Evolutionary conservation across 1,140 invertebrate species (phyloP).

Genomic region (Hypsibius dujardini): DNA sequence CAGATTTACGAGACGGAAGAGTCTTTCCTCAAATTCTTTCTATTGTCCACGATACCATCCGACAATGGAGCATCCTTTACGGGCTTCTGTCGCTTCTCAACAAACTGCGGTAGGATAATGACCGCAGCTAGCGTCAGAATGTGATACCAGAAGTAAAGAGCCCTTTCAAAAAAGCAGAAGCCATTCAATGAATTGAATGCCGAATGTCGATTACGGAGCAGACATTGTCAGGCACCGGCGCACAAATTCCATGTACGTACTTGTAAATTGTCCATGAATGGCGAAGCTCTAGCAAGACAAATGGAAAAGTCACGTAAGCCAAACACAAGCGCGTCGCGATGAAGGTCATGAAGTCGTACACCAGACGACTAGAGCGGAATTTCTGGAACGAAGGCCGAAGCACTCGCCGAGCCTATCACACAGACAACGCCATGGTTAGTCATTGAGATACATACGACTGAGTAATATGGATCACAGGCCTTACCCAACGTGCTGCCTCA

Average conservation of each 20-base stretch:
- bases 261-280: conserved; percentile 13
- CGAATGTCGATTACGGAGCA: conserved; percentile 6
- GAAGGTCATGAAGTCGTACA: conserved; percentile 61
- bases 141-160: conserved; percentile 43
- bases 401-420: conserved; percentile 45
- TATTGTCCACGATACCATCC: too few relatives aligned
- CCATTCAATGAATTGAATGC: neutral
- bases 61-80: neutral
- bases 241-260: neutral
- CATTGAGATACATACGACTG: neutral
- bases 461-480: conserved; percentile 21
- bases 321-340: conserved; percentile 57
- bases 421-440: conserved; percentile 21
- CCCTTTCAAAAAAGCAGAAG: conserved; percentile 30
- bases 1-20: too few relatives aligned
- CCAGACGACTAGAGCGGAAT: conserved; percentile 41
- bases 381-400: conserved; percentile 56
- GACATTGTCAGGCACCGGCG: neutral
- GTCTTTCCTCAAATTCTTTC: too few relatives aligned
- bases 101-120: conserved; percentile 34
- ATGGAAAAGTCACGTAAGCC: conserved; percentile 69
- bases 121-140: conserved; percentile 38
- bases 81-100: neutral
- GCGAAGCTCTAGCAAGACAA: conserved; percentile 62
- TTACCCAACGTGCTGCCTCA: conserved; percentile 55